Percentiles rank a stretch among this genome's conserved stretches.
Evolutionary conservation across 1,140 invertebrate species (phyloP).

Genomic region (Fopius arisanus): DNA sequence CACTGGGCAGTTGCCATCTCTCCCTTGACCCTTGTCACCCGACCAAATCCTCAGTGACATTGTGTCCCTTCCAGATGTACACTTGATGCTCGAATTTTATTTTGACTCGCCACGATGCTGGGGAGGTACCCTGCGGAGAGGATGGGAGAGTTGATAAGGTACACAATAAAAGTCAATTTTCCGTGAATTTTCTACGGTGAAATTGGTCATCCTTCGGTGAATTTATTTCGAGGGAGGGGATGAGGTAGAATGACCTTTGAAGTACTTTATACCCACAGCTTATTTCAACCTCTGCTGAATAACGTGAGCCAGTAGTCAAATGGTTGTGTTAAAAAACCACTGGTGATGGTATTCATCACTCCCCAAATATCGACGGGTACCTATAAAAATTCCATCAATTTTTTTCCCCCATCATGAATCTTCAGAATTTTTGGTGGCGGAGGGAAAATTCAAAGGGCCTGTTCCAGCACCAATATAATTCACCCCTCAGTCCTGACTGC

Average conservation of each 20-base stretch:
- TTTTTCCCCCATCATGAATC: too few relatives aligned
- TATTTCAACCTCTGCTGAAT: not conserved
- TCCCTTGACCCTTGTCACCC: not conserved
- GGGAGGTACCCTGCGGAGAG: not conserved
- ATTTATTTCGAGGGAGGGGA: not conserved
- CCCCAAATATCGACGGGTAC: too few relatives aligned
- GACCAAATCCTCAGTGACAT: not conserved
- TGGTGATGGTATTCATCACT: too few relatives aligned
- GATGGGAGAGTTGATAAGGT: not conserved
- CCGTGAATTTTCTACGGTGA: not conserved
- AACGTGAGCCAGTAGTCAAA: too few relatives aligned
- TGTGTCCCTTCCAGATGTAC: not conserved
- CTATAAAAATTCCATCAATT: too few relatives aligned
- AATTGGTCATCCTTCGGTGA: not conserved
- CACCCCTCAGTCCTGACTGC: not conserved
- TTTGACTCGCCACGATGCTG: not conserved
- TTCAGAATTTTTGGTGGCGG: too few relatives aligned
- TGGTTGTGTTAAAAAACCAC: too few relatives aligned
- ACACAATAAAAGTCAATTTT: not conserved
- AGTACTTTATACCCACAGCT: not conserved
- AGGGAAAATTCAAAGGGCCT: not conserved
- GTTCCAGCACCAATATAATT: not conserved
- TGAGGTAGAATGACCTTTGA: not conserved
- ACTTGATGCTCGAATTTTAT: not conserved
- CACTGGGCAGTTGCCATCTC: not conserved